Base-by-base conservation (phyloP, 2,888 invertebrate species). In the Philhelius pedissequus region DNA sequence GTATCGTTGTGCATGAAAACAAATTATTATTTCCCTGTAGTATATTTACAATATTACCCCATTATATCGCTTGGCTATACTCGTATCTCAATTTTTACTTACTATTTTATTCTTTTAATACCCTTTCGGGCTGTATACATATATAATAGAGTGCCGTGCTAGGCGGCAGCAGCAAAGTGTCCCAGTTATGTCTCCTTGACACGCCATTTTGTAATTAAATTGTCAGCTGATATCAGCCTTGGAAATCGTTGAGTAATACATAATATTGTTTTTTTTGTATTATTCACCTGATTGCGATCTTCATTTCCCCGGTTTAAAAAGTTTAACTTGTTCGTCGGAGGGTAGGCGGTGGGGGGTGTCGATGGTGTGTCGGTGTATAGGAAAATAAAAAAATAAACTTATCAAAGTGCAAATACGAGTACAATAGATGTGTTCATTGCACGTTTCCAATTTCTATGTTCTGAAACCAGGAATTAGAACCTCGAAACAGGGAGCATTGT, bases 131-230 rank as follows among this genome's bases (percentile, higher is more conserved):
- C 15, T 25, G 50, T 52, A n/a, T 7, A 3, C 2, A 4, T 45
- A 45, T 11, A 13, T 30, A 30, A 1, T n/a, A 52, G 4, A 30
- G 52, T 15, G 5, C 27, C 8, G 18, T 27, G 18, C 11, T 54
- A 32, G 32, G 22, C 18, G 35, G 30, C 38, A 45, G 48, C 45
- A 64, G 25, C 64, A 78, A 40, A 78, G 71, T 58, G 70, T 70
- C 75, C 66, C 66, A 22, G 62, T 54, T 75, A 80, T 80, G 69
- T 64, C 62, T 62, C 80, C 27, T 62, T 80, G 80, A 48, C 80
- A 81, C 81, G 81, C 81, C 50, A 81, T 81, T 66, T 66, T 48
- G 70, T 76, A 81, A 81, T 81, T 81, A 81, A 81, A 81, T 81
- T 81, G 81, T 81, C 81, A 76, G 58, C 75, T 60, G 64, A 75